Conservation (phyloP, 1,140 invertebrate genomes). For the Periplaneta americana region DNA sequence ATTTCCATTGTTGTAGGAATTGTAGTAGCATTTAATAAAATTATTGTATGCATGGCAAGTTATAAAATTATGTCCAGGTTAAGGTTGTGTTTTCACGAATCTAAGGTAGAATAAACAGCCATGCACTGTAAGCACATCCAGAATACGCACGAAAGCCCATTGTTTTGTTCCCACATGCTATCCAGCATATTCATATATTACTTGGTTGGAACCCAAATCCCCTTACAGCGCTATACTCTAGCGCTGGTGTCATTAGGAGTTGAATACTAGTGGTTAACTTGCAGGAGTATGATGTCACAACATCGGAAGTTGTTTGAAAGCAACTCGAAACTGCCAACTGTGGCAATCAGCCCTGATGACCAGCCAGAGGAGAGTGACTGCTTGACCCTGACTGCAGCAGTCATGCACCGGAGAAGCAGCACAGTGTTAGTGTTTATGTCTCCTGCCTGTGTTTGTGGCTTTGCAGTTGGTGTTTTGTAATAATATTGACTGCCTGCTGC, state of each 20-base stretch:
- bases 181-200: neutral
- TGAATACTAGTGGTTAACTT: constrained; percentile 1
- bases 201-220: too few species aligned
- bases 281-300: constrained; percentile 9
- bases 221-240: too few species aligned
- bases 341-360: constrained; percentile 23
- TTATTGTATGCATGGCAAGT: too few species aligned
- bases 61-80: too few species aligned
- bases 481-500: neutral
- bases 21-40: too few species aligned
- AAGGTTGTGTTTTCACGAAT: too few species aligned
- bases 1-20: too few species aligned
- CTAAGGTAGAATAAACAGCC: too few species aligned
- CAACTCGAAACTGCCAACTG: constrained; percentile 24
- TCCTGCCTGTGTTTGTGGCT: neutral
- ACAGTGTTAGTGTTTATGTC: constrained; percentile 20
- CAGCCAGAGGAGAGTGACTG: constrained; percentile 14
- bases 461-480: neutral
- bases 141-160: neutral
- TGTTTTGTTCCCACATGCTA: neutral
- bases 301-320: constrained; percentile 25
- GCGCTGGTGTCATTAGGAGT: neutral
- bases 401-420: constrained; percentile 22
- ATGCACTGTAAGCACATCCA: neutral
- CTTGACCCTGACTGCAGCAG: constrained; percentile 6